Percentiles rank a stretch among this genome's conserved stretches.
Evolutionary conservation across 2,113 vertebrate species (phyloP).

Genomic region (Megaceryle torquata): DNA sequence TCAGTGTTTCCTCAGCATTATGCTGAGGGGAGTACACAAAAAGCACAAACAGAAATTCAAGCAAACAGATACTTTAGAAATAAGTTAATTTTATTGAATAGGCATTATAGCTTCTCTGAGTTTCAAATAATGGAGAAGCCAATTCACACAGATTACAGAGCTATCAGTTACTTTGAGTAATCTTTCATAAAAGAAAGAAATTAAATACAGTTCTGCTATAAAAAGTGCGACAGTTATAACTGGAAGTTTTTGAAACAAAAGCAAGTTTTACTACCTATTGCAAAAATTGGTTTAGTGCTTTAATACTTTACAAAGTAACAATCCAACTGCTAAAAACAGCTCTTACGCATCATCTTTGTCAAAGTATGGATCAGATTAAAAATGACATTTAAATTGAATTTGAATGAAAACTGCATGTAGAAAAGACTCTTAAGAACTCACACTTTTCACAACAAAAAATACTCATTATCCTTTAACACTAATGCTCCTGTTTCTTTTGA

Average conservation of each 20-base stretch:
- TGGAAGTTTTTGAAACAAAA: slow-evolving; percentile 76
- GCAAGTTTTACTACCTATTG: slow-evolving; percentile 76
- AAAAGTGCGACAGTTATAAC: slow-evolving; percentile 75
- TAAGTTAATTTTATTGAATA: slow-evolving; percentile 77
- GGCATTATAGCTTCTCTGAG: slow-evolving; percentile 70
- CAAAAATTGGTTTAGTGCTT: slow-evolving; percentile 75
- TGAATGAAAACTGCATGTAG: slow-evolving; percentile 52
- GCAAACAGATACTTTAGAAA: slow-evolving; percentile 68
- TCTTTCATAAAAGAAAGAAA: slow-evolving; percentile 83
- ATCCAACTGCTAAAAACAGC: slow-evolving; percentile 67
- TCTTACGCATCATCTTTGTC: slow-evolving; percentile 64
- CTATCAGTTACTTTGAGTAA: slow-evolving; percentile 73
- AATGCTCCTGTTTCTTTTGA: slow-evolving; percentile 9
- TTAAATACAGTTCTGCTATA: slow-evolving; percentile 76
- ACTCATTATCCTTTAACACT: neutral
- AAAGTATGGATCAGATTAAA: slow-evolving; percentile 58
- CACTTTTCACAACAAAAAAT: slow-evolving; percentile 24
- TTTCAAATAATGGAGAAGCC: slow-evolving; percentile 72
- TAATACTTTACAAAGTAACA: slow-evolving; percentile 73
- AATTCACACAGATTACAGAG: slow-evolving; percentile 74
- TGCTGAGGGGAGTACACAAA: neutral
- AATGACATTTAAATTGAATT: slow-evolving; percentile 38
- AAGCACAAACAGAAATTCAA: slow-evolving; percentile 11
- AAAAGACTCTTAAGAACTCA: slow-evolving; percentile 47
- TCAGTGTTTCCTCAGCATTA: neutral